Evolutionary conservation across 2,113 vertebrate genomes (phyloP).

Genomic region (Sisor rabdophorus): DNA sequence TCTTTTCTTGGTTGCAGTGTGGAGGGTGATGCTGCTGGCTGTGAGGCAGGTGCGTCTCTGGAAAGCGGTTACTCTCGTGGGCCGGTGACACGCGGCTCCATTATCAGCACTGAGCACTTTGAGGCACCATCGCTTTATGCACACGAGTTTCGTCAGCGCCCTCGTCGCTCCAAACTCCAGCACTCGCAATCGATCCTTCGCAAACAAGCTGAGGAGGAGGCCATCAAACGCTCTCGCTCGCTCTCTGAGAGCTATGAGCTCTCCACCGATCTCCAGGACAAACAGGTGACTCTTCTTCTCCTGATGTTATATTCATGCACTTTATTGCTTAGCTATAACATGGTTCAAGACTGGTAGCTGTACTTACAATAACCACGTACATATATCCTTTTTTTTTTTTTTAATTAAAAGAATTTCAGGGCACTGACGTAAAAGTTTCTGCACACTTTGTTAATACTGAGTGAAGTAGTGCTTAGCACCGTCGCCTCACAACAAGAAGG

Average conservation of each 20-base stretch:
- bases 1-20: constrained; percentile 71
- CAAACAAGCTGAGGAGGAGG: constrained; percentile 96
- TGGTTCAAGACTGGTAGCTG: no score
- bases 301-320: not conserved
- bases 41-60: constrained; percentile 80
- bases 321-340: not conserved
- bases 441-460: not conserved
- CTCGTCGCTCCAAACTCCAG: constrained; percentile 80
- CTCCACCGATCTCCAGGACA: constrained; percentile 96
- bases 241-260: constrained; percentile 99
- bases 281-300: constrained; percentile 78
- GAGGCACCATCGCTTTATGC: constrained; percentile 75
- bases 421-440: not conserved
- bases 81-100: constrained; percentile 75
- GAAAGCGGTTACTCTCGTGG: constrained; percentile 79
- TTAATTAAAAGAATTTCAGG: not conserved
- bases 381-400: not conserved
- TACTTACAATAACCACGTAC: no score
- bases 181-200: constrained; percentile 93
- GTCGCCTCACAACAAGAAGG: no score
- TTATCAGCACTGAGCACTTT: constrained; percentile 77
- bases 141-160: constrained; percentile 77
- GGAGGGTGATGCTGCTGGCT: constrained; percentile 86
- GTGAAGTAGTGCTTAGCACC: not conserved
- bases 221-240: constrained; percentile 93